Conservation (phyloP, 2,113 vertebrate species). For the Rhynchomys soricoides region DNA sequence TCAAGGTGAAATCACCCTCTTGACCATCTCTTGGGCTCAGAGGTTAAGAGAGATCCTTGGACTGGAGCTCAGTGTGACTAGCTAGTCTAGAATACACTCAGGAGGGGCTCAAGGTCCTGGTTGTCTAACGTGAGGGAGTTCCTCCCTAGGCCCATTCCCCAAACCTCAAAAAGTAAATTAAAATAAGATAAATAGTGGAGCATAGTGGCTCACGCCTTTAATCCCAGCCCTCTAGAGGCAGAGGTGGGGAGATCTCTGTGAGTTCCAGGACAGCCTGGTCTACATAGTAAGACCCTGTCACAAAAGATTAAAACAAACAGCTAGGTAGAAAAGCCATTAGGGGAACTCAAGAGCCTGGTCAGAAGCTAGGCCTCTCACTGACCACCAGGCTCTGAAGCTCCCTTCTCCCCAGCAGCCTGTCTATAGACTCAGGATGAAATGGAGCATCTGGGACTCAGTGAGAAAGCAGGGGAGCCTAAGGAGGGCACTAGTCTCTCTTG, state of each 20-base stretch:
- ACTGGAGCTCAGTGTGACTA: no score
- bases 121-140: no score
- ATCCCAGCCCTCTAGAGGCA: not conserved
- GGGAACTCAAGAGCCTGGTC: not conserved
- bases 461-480: not conserved
- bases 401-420: not conserved
- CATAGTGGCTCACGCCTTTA: not conserved
- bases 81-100: not conserved
- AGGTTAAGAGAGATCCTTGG: not conserved
- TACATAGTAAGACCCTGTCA: not conserved
- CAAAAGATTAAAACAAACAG: not conserved
- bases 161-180: no score
- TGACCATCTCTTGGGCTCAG: not conserved
- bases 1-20: not conserved
- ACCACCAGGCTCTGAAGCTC: not conserved
- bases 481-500: not conserved
- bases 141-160: not conserved
- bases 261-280: not conserved
- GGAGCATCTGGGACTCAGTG: rapidly evolving
- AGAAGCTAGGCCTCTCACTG: no score
- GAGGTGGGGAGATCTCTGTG: not conserved
- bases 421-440: not conserved
- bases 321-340: not conserved
- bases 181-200: not conserved
- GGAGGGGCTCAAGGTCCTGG: not conserved